phyloP scores from a whole-genome alignment of 2,888 invertebrate species.

The Dendrolimus pini region DNA sequence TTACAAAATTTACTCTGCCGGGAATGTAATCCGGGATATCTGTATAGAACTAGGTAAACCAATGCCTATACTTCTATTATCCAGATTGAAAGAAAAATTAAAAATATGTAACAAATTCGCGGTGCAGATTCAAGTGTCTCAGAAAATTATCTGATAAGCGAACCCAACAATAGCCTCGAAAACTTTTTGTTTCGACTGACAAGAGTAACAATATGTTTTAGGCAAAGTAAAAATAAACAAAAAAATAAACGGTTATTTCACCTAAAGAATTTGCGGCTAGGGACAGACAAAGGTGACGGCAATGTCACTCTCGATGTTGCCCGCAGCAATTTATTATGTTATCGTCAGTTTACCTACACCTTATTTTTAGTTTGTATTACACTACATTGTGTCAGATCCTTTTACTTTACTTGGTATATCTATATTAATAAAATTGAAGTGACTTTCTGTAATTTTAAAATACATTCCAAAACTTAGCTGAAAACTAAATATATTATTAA shows the following conservation, averaged over 20 bases:
- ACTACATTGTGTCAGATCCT: conserved; percentile 8
- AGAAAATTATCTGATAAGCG: neutral
- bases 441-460: too few relatives aligned
- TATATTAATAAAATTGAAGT: too few relatives aligned
- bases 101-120: too few relatives aligned
- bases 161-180: neutral
- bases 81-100: too few relatives aligned
- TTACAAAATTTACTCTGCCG: too few relatives aligned
- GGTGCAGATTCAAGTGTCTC: too few relatives aligned
- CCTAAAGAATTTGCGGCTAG: neutral
- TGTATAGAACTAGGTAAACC: too few relatives aligned
- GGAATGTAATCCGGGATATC: too few relatives aligned
- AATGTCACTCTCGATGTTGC: conserved; percentile 14
- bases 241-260: neutral
- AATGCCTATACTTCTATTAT: too few relatives aligned
- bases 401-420: neutral
- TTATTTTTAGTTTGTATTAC: conserved; percentile 22
- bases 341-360: conserved; percentile 15
- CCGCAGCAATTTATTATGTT: conserved; percentile 21
- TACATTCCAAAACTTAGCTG: too few relatives aligned
- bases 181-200: neutral
- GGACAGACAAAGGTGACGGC: neutral
- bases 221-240: neutral
- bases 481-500: too few relatives aligned
- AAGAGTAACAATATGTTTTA: neutral